These are phyloP conservation scores for Tragelaphus buxtoni DNA, from an alignment of 2,113 vertebrate species.

Conservation along the genomic window DNA sequence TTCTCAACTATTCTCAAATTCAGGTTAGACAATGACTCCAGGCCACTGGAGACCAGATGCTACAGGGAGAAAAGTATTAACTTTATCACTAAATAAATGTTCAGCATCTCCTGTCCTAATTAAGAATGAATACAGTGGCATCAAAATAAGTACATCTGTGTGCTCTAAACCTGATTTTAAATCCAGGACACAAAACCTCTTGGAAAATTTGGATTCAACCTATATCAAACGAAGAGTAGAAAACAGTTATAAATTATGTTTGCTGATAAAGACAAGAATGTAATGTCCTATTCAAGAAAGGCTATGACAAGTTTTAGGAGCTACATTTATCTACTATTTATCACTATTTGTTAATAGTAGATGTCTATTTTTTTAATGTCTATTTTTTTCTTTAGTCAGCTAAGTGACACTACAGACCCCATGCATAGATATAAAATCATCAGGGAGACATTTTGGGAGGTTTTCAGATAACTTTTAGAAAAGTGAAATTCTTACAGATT, in stretches of 20 bases:
- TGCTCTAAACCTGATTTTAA: constrained; percentile 64
- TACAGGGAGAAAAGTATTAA: constrained; percentile 54
- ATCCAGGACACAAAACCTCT: constrained; percentile 37
- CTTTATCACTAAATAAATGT: constrained; percentile 62
- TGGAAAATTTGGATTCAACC: background rate
- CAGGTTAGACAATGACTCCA: constrained; percentile 66
- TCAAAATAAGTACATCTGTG: constrained; percentile 62
- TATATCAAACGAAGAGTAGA: background rate
- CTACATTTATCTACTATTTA: background rate
- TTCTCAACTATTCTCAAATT: constrained; percentile 58
- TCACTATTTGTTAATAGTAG: background rate
- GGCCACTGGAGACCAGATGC: constrained; percentile 68
- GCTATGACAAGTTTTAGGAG: background rate
- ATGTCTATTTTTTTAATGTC: background rate
- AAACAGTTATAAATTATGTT: background rate
- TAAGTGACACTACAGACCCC: background rate
- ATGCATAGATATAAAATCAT: background rate
- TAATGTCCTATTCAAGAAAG: background rate
- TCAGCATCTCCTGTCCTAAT: constrained; percentile 66
- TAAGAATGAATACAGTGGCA: constrained; percentile 54
- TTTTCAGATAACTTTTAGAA: background rate
- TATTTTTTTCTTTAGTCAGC: background rate
- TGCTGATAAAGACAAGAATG: background rate
- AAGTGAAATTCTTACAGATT: background rate
- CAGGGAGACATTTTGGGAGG: background rate